These are phyloP conservation scores for Sebastes taczanowskii DNA, from an alignment of 2,797 vertebrate species.

Conservation along the genomic window DNA sequence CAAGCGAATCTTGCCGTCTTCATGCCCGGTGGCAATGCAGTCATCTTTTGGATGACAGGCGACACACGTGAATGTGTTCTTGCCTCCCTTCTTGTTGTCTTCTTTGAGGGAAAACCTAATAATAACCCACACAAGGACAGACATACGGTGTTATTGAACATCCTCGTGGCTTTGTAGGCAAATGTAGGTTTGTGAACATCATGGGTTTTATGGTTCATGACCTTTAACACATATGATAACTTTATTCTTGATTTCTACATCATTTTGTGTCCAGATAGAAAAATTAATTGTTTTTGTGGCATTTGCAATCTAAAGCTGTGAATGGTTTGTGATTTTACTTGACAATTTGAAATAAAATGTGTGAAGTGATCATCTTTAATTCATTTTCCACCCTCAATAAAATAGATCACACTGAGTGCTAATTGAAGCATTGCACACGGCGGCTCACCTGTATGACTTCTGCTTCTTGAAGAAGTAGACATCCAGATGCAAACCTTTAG, in stretches of 20 bases:
- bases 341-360: neutral
- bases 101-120: conserved; percentile 86
- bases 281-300: neutral
- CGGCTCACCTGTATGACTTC: conserved; percentile 85
- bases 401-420: neutral
- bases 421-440: neutral
- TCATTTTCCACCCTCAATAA: neutral
- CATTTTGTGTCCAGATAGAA: neutral
- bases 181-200: neutral
- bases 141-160: rapidly evolving
- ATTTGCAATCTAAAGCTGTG: neutral
- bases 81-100: conserved; percentile 80
- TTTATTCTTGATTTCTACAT: neutral
- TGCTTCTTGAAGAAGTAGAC: conserved; percentile 92
- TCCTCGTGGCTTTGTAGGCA: neutral
- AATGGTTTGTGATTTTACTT: neutral
- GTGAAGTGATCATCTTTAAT: neutral
- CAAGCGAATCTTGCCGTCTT: conserved; percentile 93
- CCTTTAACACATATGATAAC: neutral
- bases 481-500: conserved; percentile 77
- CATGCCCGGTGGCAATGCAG: conserved; percentile 93
- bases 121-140: neutral
- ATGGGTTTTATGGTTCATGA: neutral
- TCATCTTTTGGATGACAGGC: conserved; percentile 92
- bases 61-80: conserved; percentile 88